A percentile compares a stretch with the other conserved stretches of the same genome.
Conservation (phyloP, 1,140 invertebrate species). For the Archegozetes longisetosus region DNA sequence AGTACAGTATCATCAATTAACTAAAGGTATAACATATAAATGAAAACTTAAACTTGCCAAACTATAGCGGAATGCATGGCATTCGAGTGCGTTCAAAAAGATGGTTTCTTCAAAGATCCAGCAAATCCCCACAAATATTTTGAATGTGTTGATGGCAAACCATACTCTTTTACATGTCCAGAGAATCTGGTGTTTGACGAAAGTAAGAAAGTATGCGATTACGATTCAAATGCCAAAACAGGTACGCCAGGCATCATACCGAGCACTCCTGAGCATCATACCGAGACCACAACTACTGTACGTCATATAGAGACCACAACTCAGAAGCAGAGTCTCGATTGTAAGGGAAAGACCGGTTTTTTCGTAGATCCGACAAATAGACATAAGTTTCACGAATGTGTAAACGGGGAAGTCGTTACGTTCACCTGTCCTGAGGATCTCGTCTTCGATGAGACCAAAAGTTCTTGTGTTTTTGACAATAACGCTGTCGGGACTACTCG, state of each 20-base stretch:
- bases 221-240: not conserved
- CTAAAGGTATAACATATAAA: too few species aligned
- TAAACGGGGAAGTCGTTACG: not conserved
- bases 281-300: too few species aligned
- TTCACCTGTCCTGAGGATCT: slow-evolving; percentile 1
- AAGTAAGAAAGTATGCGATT: not conserved
- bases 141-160: not conserved
- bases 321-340: not conserved
- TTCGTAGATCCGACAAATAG: not conserved
- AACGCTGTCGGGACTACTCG: too few species aligned
- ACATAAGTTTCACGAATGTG: slow-evolving; percentile 6
- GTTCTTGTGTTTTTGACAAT: not conserved
- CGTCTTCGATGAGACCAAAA: slow-evolving; percentile 1
- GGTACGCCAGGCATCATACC: too few species aligned
- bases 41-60: too few species aligned
- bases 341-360: not conserved
- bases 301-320: not conserved
- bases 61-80: too few species aligned
- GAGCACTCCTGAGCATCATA: too few species aligned
- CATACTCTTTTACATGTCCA: not conserved
- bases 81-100: too few species aligned
- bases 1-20: too few species aligned
- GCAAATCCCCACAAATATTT: not conserved
- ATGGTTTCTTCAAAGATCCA: not conserved
- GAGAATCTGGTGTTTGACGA: not conserved